A percentile compares a stretch with the other conserved stretches of the same genome.
Conservation (phyloP, 2,888 invertebrate genomes). For the Eurytoma californica region DNA sequence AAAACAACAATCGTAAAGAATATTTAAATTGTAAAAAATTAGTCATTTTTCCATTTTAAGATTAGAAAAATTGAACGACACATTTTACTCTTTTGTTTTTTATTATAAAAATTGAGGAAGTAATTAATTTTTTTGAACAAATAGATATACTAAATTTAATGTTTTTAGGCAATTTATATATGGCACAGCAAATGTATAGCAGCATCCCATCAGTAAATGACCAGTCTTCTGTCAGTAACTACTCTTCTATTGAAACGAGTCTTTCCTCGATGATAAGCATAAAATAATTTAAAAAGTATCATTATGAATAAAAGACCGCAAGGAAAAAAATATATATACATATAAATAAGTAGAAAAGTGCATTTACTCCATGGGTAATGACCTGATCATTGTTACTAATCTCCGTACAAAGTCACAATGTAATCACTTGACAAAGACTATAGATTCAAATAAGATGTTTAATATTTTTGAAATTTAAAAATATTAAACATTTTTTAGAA, state of each 20-base stretch:
- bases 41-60: neutral
- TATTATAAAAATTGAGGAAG: neutral
- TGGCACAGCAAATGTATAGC: conserved; percentile 41
- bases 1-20: neutral
- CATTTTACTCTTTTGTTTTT: too few relatives aligned
- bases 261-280: conserved; percentile 30
- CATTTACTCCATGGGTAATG: conserved; percentile 41
- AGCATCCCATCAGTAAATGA: conserved; percentile 31
- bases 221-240: conserved; percentile 42
- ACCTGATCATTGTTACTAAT: conserved; percentile 28
- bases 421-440: conserved; percentile 19
- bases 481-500: conserved; percentile 13
- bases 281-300: conserved; percentile 29
- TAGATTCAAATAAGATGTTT: conserved; percentile 22
- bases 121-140: neutral
- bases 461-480: conserved; percentile 32
- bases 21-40: conserved; percentile 1
- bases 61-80: too few relatives aligned
- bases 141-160: conserved; percentile 3
- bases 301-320: conserved; percentile 15
- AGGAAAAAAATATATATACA: neutral
- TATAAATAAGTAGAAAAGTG: conserved; percentile 34
- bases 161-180: conserved; percentile 46
- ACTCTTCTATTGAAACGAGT: conserved; percentile 29
- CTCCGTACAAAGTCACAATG: conserved; percentile 18